Percentiles rank a stretch among this genome's conserved stretches.
These are phyloP conservation scores for Euplagia quadripunctaria DNA, from an alignment of 2,888 invertebrate species.

Conservation along the genomic window DNA sequence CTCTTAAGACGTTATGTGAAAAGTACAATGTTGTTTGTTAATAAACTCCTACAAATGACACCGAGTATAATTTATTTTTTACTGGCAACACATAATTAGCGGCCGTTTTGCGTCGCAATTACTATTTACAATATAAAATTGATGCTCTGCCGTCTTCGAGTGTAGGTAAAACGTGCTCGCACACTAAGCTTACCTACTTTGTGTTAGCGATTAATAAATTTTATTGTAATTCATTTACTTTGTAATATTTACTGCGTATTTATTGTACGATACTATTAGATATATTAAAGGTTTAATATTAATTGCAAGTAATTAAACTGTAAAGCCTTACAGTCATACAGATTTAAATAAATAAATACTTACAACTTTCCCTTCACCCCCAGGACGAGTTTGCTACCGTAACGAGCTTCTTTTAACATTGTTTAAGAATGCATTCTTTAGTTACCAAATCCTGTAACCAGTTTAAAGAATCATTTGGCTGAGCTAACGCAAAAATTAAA, in stretches of 20 bases:
- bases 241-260: constrained; percentile 26
- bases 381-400: background rate
- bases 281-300: constrained; percentile 3
- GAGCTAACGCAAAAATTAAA: no score
- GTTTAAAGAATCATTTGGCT: background rate
- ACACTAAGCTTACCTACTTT: constrained; percentile 40
- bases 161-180: constrained; percentile 42
- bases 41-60: constrained; percentile 61
- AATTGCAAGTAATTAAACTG: constrained; percentile 18
- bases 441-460: background rate
- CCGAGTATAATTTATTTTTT: constrained; percentile 63
- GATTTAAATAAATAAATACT: background rate
- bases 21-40: constrained; percentile 59
- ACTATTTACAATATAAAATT: constrained; percentile 68
- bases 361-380: background rate
- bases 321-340: background rate
- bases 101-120: constrained; percentile 57
- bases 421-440: no score
- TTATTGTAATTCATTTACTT: constrained; percentile 45
- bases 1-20: constrained; percentile 50
- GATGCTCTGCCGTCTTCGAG: constrained; percentile 45
- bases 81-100: constrained; percentile 63
- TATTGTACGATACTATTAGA: constrained; percentile 6
- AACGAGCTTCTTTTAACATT: background rate
- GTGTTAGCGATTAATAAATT: constrained; percentile 51